Evolutionary conservation across 2,113 vertebrate genomes (phyloP), one percentile per base, ranked within the genome.

Genomic region (Mixornis gularis): DNA sequence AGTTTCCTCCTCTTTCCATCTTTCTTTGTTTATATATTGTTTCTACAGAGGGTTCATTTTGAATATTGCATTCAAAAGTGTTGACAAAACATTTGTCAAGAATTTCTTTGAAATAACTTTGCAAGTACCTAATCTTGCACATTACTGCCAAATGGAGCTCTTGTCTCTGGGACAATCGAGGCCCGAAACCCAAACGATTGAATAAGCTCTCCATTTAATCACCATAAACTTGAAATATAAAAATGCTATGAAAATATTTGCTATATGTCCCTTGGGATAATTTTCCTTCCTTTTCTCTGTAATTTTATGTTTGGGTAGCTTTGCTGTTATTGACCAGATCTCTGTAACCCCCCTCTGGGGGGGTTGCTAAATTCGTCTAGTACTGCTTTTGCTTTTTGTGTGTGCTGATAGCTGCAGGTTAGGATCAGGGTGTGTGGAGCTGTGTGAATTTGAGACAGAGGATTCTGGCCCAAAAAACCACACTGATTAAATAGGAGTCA

Each of bases 61-160:
- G 82, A 93, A 72, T 52, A 44, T 20, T 40, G 12, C 3, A 3
- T 86, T 81, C 43, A 48, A 41, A 79, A 73, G 34, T 76, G 90
- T 79, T 96, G 91, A 90, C 86, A 93, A 95, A 96, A 79, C 51
- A 59, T 58, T 72, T 73, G 26, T 53, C 49, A 84, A 60, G 78
- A 85, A 85, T 89, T 84, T 72, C 66, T 95, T 94, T 93, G 78
- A 94, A 90, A 79, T 79, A 40, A 27, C n/a, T 52, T 72, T 76
- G 32, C n/a, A 20, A 69, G 24, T 58, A 58, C 38, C 44, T 85
- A 5, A 65, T 58, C 32, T 56, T 46, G 17, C 8, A 41, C 43
- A 40, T 49, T 36, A 2, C 24, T 81, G 53, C 17, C 68, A 17
- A 88, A 21, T 2, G 7, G 9, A 46, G 9, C 36, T 71, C 41